Evolutionary conservation across 2,797 vertebrate genomes (phyloP).

Genomic region (Pangasius djambal): DNA sequence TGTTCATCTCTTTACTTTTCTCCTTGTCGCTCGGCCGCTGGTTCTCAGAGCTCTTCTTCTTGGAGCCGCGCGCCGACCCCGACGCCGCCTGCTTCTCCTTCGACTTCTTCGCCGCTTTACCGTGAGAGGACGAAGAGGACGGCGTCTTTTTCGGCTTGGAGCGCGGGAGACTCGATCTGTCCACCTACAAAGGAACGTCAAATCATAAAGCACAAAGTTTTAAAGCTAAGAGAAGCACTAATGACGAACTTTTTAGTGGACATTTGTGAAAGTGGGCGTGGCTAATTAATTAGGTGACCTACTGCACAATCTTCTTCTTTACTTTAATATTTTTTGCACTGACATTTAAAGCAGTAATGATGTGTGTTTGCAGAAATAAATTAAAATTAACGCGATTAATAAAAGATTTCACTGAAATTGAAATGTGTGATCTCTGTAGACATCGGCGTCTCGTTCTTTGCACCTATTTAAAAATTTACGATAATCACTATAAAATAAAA

Average conservation of each 20-base stretch:
- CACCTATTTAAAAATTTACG: neutral
- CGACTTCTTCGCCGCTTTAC: constrained; percentile 88
- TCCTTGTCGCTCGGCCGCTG: constrained; percentile 87
- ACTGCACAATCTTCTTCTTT: neutral
- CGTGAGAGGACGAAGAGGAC: constrained; percentile 75
- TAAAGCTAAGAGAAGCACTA: neutral
- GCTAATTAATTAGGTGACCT: neutral
- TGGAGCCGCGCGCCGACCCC: constrained; percentile 77
- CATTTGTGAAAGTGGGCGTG: neutral
- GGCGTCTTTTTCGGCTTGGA: constrained; percentile 93
- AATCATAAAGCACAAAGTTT: neutral
- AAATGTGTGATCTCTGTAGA: too few species aligned
- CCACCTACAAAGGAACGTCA: constrained; percentile 80
- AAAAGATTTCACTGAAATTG: too few species aligned
- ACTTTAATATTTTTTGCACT: neutral
- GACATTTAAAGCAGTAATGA: neutral
- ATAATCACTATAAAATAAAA: neutral
- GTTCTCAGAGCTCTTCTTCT: constrained; percentile 86
- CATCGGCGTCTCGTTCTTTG: too few species aligned
- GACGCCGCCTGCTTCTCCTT: constrained; percentile 88
- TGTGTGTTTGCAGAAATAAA: neutral
- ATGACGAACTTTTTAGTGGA: neutral
- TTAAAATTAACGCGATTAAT: too few species aligned
- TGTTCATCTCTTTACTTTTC: constrained; percentile 99
- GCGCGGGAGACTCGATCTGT: constrained; percentile 85